phyloP scores from a whole-genome alignment of 1,140 invertebrate species.

The Dendroctonus ponderosae region DNA sequence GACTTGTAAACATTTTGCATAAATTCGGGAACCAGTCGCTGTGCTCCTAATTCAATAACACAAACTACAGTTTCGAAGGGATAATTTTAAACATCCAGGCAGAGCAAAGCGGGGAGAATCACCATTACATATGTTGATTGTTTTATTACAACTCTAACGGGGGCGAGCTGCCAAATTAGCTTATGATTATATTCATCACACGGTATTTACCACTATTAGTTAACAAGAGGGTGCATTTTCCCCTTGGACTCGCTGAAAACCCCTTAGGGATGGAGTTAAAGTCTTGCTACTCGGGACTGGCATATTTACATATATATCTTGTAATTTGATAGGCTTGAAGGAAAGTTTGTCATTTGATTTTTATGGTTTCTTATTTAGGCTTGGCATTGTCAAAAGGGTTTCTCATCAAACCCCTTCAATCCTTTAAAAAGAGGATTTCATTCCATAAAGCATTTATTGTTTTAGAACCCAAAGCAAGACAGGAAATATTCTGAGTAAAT shows the following conservation, averaged over 20 bases:
- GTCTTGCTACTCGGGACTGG: constrained; percentile 35
- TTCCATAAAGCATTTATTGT: too few species aligned
- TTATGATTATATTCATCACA: constrained; percentile 51
- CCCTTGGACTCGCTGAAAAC: constrained; percentile 14
- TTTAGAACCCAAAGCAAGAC: too few species aligned
- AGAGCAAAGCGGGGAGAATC: constrained; percentile 23
- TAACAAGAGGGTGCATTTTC: constrained; percentile 46
- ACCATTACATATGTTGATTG: constrained; percentile 49
- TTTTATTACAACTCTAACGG: constrained; percentile 47
- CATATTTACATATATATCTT: constrained; percentile 49
- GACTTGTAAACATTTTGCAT: constrained; percentile 35
- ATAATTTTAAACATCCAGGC: constrained; percentile 44
- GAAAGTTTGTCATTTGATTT: constrained; percentile 15
- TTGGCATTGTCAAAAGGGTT: too few species aligned
- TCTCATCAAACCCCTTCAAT: neutral
- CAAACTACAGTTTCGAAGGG: constrained; percentile 35
- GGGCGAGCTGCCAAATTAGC: constrained; percentile 46
- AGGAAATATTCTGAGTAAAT: too few species aligned
- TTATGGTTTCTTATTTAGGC: constrained; percentile 10
- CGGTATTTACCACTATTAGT: constrained; percentile 51
- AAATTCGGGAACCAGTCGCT: constrained; percentile 26
- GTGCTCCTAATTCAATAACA: constrained; percentile 37
- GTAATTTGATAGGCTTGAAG: constrained; percentile 45
- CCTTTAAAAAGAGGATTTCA: neutral
- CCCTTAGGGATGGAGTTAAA: constrained; percentile 29